Evolutionary conservation across 2,888 invertebrate species (phyloP).

Genomic region (Empis livida): DNA sequence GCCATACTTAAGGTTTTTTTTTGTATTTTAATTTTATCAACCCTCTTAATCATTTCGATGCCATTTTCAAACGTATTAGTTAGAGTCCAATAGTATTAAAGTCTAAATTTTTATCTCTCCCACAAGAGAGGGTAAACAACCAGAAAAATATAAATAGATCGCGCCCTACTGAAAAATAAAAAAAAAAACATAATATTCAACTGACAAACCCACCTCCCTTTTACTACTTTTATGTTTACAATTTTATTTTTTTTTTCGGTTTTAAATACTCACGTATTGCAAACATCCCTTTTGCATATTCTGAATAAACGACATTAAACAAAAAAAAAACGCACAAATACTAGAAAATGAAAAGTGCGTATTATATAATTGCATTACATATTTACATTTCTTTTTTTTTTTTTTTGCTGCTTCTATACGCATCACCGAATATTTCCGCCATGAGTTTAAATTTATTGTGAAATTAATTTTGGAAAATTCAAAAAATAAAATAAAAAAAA

Average conservation of each 20-base stretch:
- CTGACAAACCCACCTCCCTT: no score
- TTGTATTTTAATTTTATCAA: no score
- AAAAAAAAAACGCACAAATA: background rate
- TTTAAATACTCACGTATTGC: background rate
- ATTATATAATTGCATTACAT: slow-evolving; percentile 4
- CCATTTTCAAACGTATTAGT: no score
- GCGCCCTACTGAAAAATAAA: background rate
- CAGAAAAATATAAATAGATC: slow-evolving; percentile 1
- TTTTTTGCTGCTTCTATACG: slow-evolving; percentile 6
- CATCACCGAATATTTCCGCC: slow-evolving; percentile 16
- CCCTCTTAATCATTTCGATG: no score
- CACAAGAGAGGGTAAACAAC: background rate
- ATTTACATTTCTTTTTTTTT: slow-evolving; percentile 5
- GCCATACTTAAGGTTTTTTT: no score
- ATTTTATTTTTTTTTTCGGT: background rate
- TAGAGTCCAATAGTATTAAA: background rate
- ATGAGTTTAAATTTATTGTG: slow-evolving; percentile 11
- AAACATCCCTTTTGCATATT: background rate
- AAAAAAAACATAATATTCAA: background rate
- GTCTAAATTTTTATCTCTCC: background rate
- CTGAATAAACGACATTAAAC: no score
- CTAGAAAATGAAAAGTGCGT: slow-evolving; percentile 6
- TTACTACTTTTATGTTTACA: no score
- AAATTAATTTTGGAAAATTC: slow-evolving; percentile 8
- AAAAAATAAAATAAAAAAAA: background rate